These are phyloP conservation scores for Nothocercus julius DNA, from an alignment of 2,113 vertebrate genomes.

Conservation along the genomic window DNA sequence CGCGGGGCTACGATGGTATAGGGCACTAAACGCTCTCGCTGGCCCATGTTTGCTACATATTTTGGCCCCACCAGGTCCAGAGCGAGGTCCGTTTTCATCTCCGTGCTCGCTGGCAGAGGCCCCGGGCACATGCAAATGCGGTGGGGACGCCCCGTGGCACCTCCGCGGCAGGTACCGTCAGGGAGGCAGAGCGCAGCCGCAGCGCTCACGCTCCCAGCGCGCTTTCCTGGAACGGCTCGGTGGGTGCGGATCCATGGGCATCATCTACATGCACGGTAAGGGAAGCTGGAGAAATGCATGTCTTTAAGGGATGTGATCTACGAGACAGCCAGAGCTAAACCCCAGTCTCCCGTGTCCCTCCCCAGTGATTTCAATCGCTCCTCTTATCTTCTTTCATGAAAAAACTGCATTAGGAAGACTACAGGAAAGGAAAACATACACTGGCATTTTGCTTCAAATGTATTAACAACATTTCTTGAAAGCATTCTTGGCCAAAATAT, in stretches of 20 bases:
- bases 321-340: neutral
- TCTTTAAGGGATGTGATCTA: neutral
- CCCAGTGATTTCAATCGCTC: neutral
- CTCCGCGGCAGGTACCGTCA: neutral
- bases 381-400: neutral
- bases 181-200: neutral
- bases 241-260: too few species aligned
- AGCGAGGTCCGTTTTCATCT: neutral
- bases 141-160: neutral
- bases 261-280: neutral
- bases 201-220: neutral
- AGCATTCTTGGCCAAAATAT: neutral
- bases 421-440: neutral
- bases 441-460: neutral
- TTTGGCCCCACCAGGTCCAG: neutral
- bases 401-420: neutral
- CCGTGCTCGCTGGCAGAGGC: neutral
- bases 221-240: neutral
- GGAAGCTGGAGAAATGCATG: neutral
- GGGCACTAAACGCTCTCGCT: neutral
- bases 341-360: neutral
- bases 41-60: neutral
- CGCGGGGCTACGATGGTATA: accelerated
- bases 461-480: neutral
- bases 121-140: accelerated